A percentile compares a stretch with the other conserved stretches of the same genome.
Evolutionary conservation across 2,888 invertebrate genomes (phyloP).

Genomic region (Tupiocoris notatus): DNA sequence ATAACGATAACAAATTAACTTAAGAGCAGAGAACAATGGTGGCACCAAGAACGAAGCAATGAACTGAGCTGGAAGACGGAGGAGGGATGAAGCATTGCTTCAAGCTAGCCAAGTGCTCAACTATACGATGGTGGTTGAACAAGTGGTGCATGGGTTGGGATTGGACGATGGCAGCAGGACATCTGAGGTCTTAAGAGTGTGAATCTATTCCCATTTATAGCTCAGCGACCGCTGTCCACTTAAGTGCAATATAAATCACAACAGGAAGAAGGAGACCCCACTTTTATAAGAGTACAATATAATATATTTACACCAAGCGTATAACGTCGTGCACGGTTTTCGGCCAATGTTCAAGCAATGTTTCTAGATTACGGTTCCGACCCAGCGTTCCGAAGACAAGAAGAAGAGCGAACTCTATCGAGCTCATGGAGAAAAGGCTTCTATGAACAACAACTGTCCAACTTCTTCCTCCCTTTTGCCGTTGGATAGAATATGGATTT

Average conservation of each 20-base stretch:
- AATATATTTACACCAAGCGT: slow-evolving; percentile 20
- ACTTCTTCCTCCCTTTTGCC: background rate
- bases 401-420: background rate
- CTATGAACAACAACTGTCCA: slow-evolving; percentile 4
- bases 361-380: slow-evolving; percentile 26
- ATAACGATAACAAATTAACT: background rate
- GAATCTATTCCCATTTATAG: slow-evolving; percentile 45
- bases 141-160: background rate
- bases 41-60: background rate
- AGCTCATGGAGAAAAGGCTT: background rate
- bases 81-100: background rate
- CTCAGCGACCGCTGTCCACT: slow-evolving; percentile 44
- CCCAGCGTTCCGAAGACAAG: background rate
- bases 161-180: background rate
- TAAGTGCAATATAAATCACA: slow-evolving; percentile 45
- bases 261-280: slow-evolving; percentile 24
- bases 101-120: background rate
- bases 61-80: too few relatives aligned
- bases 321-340: slow-evolving; percentile 29
- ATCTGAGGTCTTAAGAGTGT: slow-evolving; percentile 15
- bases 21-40: background rate
- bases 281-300: slow-evolving; percentile 36
- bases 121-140: background rate
- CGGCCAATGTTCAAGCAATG: slow-evolving; percentile 22
- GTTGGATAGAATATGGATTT: background rate